Conservation (phyloP, 2,797 vertebrate species). For the Microchirus variegatus region DNA sequence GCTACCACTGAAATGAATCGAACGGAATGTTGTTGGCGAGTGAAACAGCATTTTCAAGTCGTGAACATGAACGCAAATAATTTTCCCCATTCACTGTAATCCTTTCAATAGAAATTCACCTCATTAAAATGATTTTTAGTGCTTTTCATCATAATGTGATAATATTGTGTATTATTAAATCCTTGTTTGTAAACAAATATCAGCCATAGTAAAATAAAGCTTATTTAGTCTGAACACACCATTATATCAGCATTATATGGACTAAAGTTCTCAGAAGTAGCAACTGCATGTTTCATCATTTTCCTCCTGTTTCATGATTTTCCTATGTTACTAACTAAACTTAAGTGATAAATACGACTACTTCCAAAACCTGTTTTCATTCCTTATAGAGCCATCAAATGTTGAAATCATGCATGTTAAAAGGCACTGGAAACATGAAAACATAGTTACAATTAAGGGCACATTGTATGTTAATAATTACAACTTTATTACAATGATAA, state of each 20-base stretch:
- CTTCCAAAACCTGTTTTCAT: slow-evolving; percentile 4
- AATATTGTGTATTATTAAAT: too few relatives aligned
- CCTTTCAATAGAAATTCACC: too few relatives aligned
- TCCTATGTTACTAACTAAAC: slow-evolving; percentile 1
- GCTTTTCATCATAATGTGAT: too few relatives aligned
- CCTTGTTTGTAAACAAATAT: too few relatives aligned
- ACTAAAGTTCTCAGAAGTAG: slow-evolving; percentile 56
- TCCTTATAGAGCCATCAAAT: slow-evolving; percentile 1
- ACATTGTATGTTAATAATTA: neutral
- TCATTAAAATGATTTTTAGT: too few relatives aligned
- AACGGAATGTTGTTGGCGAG: too few relatives aligned
- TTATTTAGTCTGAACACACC: neutral
- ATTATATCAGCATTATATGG: slow-evolving; percentile 34
- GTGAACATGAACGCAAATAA: too few relatives aligned
- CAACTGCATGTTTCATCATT: slow-evolving; percentile 22
- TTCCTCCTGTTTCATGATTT: neutral
- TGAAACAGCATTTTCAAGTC: too few relatives aligned
- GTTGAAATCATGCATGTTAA: slow-evolving; percentile 2
- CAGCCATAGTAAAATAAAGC: too few relatives aligned
- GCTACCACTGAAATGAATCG: too few relatives aligned
- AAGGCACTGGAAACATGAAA: neutral
- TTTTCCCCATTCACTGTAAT: too few relatives aligned
- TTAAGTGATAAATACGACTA: slow-evolving; percentile 20
- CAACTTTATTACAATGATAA: slow-evolving; percentile 5
- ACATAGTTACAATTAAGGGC: slow-evolving; percentile 11